Evolutionary conservation across 2,888 invertebrate genomes (phyloP), one percentile per base, ranked within the genome.

Genomic region (Orgyia antiqua): DNA sequence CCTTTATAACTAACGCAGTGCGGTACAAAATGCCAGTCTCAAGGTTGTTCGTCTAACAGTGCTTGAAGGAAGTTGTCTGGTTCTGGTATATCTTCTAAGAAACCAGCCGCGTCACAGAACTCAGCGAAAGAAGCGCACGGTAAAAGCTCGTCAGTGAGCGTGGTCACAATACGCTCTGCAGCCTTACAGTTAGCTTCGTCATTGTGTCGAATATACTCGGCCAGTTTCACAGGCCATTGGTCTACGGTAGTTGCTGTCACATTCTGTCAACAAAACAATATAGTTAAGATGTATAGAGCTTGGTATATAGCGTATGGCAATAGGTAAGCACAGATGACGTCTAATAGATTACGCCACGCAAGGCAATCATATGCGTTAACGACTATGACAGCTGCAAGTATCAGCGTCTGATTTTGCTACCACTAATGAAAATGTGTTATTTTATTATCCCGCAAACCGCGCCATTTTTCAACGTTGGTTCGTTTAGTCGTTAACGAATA

Each of bases 201-300:
- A 79, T 96, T 97, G 72, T 96, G 93, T 1, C 98, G 92, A 61
- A 98, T 95, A 71, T 94, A 97, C 70, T 97, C 97, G 10, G 97
- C 97, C 32, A 98, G 84, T 39, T 92, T 91, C 25, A 92, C 89
- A 13, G 97, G 92, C 98, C 98, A 98, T 52, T 94, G 94, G 49
- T 95, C 94, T 41, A 93, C 92, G 5, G 88, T 82, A 3, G 88
- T 87, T 21, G 93, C 91, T 30, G 88, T 88, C 23, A 93, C 91
- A 68, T 88, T 91, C 90, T 94, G 86, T 12, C 73, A 75, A 27
- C 5, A 25, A 24, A 17, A 39, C 43, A 31, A 38, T n/a, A n/a
- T n/a, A n/a, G n/a, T n/a, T n/a, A n/a, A n/a, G n/a, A n/a, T 13
- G 3, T 24, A 8, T 23, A 23, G 9, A 10, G n/a, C n/a, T n/a